Percentiles rank a stretch among this genome's conserved stretches.
These are phyloP conservation scores for Grapholita molesta DNA, from an alignment of 1,140 invertebrate species.

Conservation along the genomic window DNA sequence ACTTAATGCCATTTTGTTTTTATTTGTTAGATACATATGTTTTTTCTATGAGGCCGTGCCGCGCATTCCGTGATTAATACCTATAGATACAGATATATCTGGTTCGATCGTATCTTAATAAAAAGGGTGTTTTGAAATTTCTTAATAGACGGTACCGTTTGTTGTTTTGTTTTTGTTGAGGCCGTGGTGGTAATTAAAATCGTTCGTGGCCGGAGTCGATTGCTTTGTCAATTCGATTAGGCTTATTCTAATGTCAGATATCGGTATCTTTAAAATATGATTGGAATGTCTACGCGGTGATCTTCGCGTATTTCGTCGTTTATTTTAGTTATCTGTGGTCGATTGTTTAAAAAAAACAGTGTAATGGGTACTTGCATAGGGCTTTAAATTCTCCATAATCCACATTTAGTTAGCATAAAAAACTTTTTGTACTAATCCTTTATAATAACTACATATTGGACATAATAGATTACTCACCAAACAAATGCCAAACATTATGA, in stretches of 20 bases:
- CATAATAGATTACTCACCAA: not conserved
- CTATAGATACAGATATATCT: conserved; percentile 32
- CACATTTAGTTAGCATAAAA: no score
- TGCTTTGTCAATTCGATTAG: conserved; percentile 13
- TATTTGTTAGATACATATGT: conserved; percentile 60
- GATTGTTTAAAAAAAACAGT: not conserved
- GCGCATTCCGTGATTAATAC: conserved; percentile 66
- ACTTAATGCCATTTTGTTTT: conserved; percentile 71
- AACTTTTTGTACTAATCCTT: not conserved
- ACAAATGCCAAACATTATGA: not conserved
- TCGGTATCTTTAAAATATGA: not conserved
- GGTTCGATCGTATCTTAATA: conserved; percentile 57
- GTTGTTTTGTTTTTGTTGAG: conserved; percentile 32
- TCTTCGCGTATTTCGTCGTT: conserved; percentile 1
- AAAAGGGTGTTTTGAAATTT: conserved; percentile 64
- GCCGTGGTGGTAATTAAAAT: conserved; percentile 34
- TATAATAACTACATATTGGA: not conserved
- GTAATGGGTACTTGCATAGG: no score
- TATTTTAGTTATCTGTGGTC: conserved; percentile 18
- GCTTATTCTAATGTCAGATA: conserved; percentile 7
- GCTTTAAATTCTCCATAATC: no score
- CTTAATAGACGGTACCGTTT: conserved; percentile 57
- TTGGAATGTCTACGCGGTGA: not conserved
- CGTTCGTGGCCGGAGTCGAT: conserved; percentile 17
- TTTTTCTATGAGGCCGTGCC: conserved; percentile 49